These are phyloP conservation scores for Drosophila melanocephala DNA, from an alignment of 2,888 invertebrate species.

Conservation along the genomic window DNA sequence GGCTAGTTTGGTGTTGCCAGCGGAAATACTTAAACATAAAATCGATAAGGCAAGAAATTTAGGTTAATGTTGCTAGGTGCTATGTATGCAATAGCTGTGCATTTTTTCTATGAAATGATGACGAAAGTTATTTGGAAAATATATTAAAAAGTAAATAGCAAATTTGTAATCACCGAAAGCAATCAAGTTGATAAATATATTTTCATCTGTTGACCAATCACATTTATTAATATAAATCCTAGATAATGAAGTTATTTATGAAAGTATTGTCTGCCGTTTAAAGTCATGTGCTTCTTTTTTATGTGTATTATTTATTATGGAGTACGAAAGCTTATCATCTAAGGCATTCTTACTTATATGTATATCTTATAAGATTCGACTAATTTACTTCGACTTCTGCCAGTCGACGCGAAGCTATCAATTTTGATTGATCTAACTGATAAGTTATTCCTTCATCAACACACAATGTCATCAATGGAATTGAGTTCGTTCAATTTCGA, in stretches of 20 bases:
- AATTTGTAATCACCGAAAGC: neutral
- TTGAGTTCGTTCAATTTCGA: neutral
- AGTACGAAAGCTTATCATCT: neutral
- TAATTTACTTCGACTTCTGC: neutral
- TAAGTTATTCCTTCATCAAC: neutral
- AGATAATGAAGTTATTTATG: neutral
- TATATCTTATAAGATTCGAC: neutral
- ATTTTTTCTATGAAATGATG: neutral
- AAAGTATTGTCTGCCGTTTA: neutral
- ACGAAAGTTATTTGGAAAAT: neutral
- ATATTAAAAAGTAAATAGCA: neutral
- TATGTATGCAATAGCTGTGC: conserved; percentile 31
- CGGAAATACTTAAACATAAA: conserved; percentile 62
- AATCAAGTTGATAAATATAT: neutral
- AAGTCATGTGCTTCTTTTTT: neutral
- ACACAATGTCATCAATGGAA: neutral
- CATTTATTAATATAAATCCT: neutral
- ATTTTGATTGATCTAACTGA: conserved; percentile 28
- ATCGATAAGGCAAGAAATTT: conserved; percentile 67
- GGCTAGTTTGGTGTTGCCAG: conserved; percentile 22
- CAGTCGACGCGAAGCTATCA: neutral
- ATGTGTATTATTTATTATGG: neutral
- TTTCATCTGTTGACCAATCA: neutral
- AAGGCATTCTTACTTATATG: neutral
- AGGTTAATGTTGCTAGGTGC: conserved; percentile 49